These are phyloP conservation scores for Myotis findleyi DNA, from an alignment of 2,797 vertebrate genomes.

Conservation along the genomic window DNA sequence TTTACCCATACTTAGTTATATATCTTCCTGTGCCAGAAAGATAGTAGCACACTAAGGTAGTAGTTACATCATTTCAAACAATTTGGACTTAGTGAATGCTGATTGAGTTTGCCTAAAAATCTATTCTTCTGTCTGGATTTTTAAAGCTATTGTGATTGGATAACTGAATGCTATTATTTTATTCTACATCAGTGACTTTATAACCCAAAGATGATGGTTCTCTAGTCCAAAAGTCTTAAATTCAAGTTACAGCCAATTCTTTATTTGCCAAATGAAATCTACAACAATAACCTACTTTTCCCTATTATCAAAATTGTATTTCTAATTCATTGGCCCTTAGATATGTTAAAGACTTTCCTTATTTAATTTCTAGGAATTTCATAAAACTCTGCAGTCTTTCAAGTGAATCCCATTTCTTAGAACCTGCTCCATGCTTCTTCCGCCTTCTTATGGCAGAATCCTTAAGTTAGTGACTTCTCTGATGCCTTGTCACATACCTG, in stretches of 20 bases:
- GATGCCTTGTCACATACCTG: neutral
- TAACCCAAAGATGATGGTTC: neutral
- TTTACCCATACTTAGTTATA: neutral
- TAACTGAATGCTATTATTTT: neutral
- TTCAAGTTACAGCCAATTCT: neutral
- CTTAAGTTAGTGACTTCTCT: neutral
- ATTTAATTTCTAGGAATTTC: neutral
- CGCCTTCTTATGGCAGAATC: neutral
- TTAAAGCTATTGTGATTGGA: neutral
- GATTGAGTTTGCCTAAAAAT: neutral
- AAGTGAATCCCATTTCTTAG: neutral
- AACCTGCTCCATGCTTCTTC: neutral
- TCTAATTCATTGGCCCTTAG: neutral
- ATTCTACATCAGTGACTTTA: neutral
- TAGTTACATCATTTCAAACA: neutral
- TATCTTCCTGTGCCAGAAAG: neutral
- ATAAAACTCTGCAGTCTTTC: neutral
- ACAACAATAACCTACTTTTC: neutral
- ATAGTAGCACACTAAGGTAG: neutral
- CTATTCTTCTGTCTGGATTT: neutral
- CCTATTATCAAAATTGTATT: neutral
- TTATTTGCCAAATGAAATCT: neutral
- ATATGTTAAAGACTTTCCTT: neutral
- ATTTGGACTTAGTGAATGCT: neutral
- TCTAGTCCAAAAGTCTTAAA: neutral